Evolutionary conservation across 1,140 invertebrate genomes (phyloP).

Genomic region (Cephus cinctus): DNA sequence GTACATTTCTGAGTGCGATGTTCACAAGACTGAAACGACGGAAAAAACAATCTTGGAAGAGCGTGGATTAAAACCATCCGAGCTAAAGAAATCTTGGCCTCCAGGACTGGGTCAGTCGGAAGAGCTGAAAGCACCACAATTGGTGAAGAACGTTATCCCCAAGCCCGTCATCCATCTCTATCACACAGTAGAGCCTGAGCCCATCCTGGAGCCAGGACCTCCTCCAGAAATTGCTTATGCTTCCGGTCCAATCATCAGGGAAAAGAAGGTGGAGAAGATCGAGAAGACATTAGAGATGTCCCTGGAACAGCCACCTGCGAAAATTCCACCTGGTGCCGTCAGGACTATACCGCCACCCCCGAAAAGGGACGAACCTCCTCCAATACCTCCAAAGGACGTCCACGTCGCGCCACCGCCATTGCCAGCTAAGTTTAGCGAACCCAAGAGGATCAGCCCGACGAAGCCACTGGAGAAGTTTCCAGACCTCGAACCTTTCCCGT

Average conservation of each 20-base stretch:
- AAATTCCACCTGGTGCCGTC: conserved; percentile 57
- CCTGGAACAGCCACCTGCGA: conserved; percentile 56
- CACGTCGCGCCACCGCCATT: conserved; percentile 45
- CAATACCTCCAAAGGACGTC: conserved; percentile 53
- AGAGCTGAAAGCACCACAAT: conserved; percentile 56
- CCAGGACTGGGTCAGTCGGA: conserved; percentile 33
- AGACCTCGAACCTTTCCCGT: conserved; percentile 59
- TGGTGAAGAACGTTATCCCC: conserved; percentile 51
- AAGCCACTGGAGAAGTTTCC: conserved; percentile 51
- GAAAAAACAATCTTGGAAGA: conserved; percentile 52
- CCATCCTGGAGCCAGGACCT: conserved; percentile 60
- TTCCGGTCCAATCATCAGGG: conserved; percentile 45
- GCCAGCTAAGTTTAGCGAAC: conserved; percentile 41
- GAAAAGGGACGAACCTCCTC: conserved; percentile 36
- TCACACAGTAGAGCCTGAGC: conserved; percentile 17
- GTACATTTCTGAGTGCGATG: conserved; percentile 40
- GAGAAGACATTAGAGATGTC: conserved; percentile 61
- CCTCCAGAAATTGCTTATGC: conserved; percentile 67
- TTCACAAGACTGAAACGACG: conserved; percentile 38
- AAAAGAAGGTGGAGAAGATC: conserved; percentile 60
- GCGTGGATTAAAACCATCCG: conserved; percentile 39
- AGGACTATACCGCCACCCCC: conserved; percentile 52
- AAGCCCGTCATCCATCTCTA: conserved; percentile 32
- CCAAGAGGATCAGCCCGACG: too few species aligned
- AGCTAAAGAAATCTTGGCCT: conserved; percentile 49